Base-by-base conservation (phyloP, 2,888 invertebrate genomes). In the Imbricaverruca yamaguchii region DNA sequence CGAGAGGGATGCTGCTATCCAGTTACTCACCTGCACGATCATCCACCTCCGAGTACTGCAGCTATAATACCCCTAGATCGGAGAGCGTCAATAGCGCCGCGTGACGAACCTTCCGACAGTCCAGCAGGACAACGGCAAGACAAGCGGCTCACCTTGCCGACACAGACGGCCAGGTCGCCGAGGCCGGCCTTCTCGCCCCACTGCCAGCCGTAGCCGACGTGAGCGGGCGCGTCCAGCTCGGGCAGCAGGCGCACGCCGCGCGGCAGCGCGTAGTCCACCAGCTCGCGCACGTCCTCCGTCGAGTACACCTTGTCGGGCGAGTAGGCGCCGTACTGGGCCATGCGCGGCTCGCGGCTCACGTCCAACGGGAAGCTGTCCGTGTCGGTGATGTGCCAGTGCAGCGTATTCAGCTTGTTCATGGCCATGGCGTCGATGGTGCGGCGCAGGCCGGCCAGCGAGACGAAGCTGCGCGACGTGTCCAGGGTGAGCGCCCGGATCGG, bases 201-300 rank as follows among this genome's bases (percentile, higher is more conserved):
- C 86, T 94, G 93, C 85, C 85, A 86, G 21, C 86, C 86, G 86
- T 94, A 93, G 78, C 94, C 94, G 21, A 94, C 94, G 86, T 95
- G 95, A 82, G 95, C 94, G 0, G 96, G 96, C 81, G 94, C 94
- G 87, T 96, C 96, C 85, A 96, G 93, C 89, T 97, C 97, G 0
- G 97, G 96, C 85, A 97, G 86, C 15, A 97, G 92, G 69, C 95
- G 90, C 81, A 97, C 92, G 0, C 97, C 97, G 80, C 94, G 90
- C 59, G 91, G 86, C 83, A 91, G 90, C 0, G 94, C 96, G 86
- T 94, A 96, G 61, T 91, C 89, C 8, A 94, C 92, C 65, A 97
- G 88, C 39, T 92, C 92, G 25, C 81, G 89, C 63, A 93, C 90
- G 85, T 94, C 93, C 18, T 91, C 91, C 6, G 91, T 89, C 0